phyloP scores from a whole-genome alignment of 2,113 vertebrate species.

The Brachyistius frenatus region DNA sequence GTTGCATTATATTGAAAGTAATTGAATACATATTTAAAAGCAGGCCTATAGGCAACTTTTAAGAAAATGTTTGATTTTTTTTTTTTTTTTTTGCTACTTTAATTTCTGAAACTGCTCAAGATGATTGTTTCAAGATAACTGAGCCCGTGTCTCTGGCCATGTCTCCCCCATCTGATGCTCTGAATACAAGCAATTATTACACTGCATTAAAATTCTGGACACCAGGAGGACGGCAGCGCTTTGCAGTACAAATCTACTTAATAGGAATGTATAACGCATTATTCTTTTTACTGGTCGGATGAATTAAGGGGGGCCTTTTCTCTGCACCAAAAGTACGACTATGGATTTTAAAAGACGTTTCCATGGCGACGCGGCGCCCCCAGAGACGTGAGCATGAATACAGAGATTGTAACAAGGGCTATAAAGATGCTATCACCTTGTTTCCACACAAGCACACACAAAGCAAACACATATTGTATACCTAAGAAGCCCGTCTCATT shows the following conservation, averaged over 20 bases:
- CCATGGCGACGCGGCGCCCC: conserved; percentile 48
- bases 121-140: too few species aligned
- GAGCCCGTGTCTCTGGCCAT: too few species aligned
- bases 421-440: conserved; percentile 24
- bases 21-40: too few species aligned
- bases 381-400: conserved; percentile 35
- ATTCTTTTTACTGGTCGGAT: not conserved
- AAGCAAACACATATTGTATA: not conserved
- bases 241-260: not conserved
- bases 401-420: conserved; percentile 36
- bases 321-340: conserved; percentile 6
- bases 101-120: too few species aligned
- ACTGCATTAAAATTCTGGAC: not conserved
- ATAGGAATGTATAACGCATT: not conserved
- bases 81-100: too few species aligned
- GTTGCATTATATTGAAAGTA: too few species aligned
- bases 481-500: conserved; percentile 16
- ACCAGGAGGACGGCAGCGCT: not conserved
- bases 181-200: not conserved
- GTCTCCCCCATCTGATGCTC: not conserved
- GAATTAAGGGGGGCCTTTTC: not conserved
- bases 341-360: conserved; percentile 54
- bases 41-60: too few species aligned
- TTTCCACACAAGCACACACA: conserved; percentile 21
- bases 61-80: too few species aligned